Conservation (phyloP, 2,888 invertebrate genomes). For the Ectemnius cavifrons region DNA sequence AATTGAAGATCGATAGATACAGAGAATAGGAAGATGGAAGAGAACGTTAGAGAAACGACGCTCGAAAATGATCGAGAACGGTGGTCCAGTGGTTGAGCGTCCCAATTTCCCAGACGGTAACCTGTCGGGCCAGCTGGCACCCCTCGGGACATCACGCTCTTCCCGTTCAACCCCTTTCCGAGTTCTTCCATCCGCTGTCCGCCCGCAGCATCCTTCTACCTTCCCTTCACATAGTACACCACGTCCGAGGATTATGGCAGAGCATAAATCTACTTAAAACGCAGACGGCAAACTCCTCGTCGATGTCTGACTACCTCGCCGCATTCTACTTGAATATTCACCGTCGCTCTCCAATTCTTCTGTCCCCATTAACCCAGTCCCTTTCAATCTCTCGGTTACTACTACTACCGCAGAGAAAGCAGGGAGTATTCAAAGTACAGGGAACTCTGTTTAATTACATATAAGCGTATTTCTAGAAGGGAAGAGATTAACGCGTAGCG, state of each 20-base stretch:
- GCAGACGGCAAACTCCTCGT: conserved; percentile 40
- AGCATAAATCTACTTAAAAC: conserved; percentile 63
- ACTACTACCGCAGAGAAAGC: no score
- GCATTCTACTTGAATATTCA: conserved; percentile 22
- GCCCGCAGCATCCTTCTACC: conserved; percentile 9
- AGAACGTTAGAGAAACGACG: conserved; percentile 30
- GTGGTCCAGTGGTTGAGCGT: conserved; percentile 54
- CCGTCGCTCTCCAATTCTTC: conserved; percentile 25
- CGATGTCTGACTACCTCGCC: conserved; percentile 34
- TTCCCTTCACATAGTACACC: conserved; percentile 37
- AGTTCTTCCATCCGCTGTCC: neutral
- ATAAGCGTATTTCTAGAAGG: no score
- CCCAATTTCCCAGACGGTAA: conserved; percentile 71
- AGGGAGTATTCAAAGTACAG: no score
- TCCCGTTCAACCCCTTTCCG: conserved; percentile 39
- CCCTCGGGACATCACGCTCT: conserved; percentile 64
- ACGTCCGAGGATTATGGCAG: conserved; percentile 59
- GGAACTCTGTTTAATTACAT: no score
- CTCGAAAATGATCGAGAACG: conserved; percentile 63
- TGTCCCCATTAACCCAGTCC: neutral
- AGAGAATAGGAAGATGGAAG: conserved; percentile 18
- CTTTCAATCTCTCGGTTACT: no score
- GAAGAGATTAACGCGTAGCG: no score
- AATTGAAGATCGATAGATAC: neutral
- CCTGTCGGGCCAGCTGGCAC: conserved; percentile 73